phyloP scores from a whole-genome alignment of 2,113 vertebrate genomes.

The Epinephelus fuscoguttatus region DNA sequence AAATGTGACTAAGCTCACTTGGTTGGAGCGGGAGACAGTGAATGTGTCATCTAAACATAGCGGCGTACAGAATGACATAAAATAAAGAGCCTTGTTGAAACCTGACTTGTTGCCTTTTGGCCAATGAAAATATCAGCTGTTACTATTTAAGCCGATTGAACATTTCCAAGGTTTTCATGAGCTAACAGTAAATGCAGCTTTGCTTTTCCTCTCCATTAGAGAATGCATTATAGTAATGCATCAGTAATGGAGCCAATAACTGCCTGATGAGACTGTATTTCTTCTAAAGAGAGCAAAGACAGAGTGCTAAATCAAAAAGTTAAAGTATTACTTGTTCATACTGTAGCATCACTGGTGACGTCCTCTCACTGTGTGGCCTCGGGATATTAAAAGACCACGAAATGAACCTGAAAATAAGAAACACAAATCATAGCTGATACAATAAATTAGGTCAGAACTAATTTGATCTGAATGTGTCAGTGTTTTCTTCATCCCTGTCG shows the following conservation, averaged over 20 bases:
- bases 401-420: slow-evolving; percentile 36
- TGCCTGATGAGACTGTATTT: not conserved
- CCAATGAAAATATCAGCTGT: slow-evolving; percentile 28
- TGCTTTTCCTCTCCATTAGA: slow-evolving; percentile 21
- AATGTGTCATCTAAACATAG: slow-evolving; percentile 35
- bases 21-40: slow-evolving; percentile 16
- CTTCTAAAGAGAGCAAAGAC: not conserved
- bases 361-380: slow-evolving; percentile 28
- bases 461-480: slow-evolving; percentile 40
- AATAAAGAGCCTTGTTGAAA: slow-evolving; percentile 15
- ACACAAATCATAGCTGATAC: slow-evolving; percentile 43
- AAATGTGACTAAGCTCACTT: slow-evolving; percentile 31
- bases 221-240: not conserved
- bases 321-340: not conserved
- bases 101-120: slow-evolving; percentile 15
- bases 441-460: slow-evolving; percentile 23
- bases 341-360: not conserved
- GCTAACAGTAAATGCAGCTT: slow-evolving; percentile 19
- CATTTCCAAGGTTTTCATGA: slow-evolving; percentile 49
- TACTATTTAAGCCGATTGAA: slow-evolving; percentile 42
- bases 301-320: not conserved
- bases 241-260: not conserved
- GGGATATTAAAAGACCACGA: not conserved
- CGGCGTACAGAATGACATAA: slow-evolving; percentile 21
- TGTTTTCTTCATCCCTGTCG: slow-evolving; percentile 37